Percentiles rank a stretch among this genome's conserved stretches.
Conservation (phyloP, 30 jellyfish, hydroid and myxozoan species). For the Clytia hemisphaerica region DNA sequence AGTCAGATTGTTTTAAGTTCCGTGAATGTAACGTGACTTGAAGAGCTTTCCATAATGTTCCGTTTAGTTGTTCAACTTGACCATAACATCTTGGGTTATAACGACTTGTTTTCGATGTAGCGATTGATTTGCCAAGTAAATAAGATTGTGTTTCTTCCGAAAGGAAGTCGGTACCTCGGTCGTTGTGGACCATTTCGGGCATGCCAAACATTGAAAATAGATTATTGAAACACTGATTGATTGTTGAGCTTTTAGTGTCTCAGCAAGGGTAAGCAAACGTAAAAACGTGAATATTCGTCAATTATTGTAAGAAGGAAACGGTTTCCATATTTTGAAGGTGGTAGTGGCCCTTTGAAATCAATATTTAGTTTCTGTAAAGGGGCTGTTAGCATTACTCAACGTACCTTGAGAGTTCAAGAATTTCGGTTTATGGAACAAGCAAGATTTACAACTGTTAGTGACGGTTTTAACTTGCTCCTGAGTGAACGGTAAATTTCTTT, state of each 20-base stretch:
- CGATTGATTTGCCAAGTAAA: constrained; percentile 1
- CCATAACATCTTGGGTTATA: constrained; percentile 23
- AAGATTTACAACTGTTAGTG: not conserved
- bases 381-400: too few relatives aligned
- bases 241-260: not conserved
- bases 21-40: constrained; percentile 43
- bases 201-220: not conserved
- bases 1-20: constrained; percentile 27
- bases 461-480: not conserved
- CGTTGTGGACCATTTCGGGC: constrained; percentile 1
- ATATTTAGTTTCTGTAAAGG: constrained; percentile 4
- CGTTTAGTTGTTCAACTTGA: constrained; percentile 29
- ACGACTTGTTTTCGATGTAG: constrained; percentile 38
- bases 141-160: too few relatives aligned
- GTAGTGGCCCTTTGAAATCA: not conserved
- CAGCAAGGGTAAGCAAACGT: constrained; percentile 4
- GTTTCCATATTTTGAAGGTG: not conserved
- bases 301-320: not conserved
- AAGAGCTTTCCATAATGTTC: constrained; percentile 32
- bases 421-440: not conserved
- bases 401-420: too few relatives aligned
- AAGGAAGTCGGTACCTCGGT: constrained; percentile 1
- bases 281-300: not conserved
- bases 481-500: constrained; percentile 1
- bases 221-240: not conserved